Percentiles rank a stretch among this genome's conserved stretches.
phyloP scores from a whole-genome alignment of 2,888 invertebrate species.

The Latrodectus elegans region DNA sequence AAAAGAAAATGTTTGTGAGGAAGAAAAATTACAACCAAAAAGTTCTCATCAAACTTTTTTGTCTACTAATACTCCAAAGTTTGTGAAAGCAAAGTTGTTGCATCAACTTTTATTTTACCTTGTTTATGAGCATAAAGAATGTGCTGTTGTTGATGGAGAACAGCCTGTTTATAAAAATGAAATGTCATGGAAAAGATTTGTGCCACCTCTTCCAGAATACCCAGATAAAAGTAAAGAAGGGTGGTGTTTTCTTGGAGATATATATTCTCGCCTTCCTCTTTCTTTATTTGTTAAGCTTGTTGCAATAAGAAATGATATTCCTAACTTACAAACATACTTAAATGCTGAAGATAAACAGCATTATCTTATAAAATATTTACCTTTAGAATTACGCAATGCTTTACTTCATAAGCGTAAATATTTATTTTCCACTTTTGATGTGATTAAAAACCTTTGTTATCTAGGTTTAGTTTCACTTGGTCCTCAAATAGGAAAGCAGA shows the following conservation, averaged over 20 bases:
- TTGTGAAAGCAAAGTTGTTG: constrained; percentile 80
- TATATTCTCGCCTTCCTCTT: constrained; percentile 82
- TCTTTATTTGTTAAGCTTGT: constrained; percentile 82
- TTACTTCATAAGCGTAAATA: constrained; percentile 79
- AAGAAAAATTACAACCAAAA: constrained; percentile 14
- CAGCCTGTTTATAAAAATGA: constrained; percentile 73
- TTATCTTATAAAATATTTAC: constrained; percentile 80
- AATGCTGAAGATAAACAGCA: constrained; percentile 82
- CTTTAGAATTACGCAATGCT: constrained; percentile 77
- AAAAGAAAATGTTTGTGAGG: constrained; percentile 4
- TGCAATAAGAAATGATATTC: constrained; percentile 79
- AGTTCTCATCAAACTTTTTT: not conserved
- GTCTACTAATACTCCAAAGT: constrained; percentile 78
- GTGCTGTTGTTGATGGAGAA: constrained; percentile 63
- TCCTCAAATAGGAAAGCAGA: constrained; percentile 81
- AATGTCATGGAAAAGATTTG: constrained; percentile 83
- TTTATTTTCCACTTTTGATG: constrained; percentile 79
- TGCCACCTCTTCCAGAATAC: constrained; percentile 80
- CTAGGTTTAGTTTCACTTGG: constrained; percentile 82
- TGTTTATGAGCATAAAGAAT: constrained; percentile 79
- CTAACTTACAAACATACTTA: constrained; percentile 79
- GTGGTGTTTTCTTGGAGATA: constrained; percentile 83
- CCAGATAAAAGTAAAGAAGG: constrained; percentile 77
- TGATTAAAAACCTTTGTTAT: constrained; percentile 79
- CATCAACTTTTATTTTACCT: constrained; percentile 84